A percentile compares a stretch with the other conserved stretches of the same genome.
Conservation (phyloP, 2,113 vertebrate genomes). For the Callocephalon fimbriatum region DNA sequence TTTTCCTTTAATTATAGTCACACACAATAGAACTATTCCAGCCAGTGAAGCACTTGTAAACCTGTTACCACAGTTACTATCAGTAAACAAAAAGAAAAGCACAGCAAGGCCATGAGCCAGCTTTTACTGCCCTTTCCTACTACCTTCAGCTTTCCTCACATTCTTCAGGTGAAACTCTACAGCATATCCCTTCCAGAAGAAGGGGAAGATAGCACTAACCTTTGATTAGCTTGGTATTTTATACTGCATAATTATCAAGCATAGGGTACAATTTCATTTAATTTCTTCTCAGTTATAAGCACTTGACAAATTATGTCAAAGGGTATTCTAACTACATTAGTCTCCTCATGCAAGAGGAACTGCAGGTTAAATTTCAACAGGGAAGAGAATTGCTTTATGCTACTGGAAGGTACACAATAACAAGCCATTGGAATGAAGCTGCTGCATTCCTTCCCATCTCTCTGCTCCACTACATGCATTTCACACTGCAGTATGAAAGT, state of each 20-base stretch:
- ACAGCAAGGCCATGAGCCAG: background rate
- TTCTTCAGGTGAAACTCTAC: background rate
- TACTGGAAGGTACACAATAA: background rate
- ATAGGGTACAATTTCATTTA: background rate
- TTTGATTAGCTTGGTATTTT: background rate
- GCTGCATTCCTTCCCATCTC: background rate
- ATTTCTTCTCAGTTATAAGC: background rate
- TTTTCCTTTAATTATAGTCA: background rate
- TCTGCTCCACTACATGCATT: background rate
- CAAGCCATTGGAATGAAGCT: background rate
- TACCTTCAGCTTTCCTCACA: background rate
- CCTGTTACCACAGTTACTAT: slow-evolving; percentile 18
- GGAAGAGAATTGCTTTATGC: background rate
- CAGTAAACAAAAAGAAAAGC: background rate
- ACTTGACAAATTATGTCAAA: background rate
- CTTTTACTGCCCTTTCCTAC: background rate
- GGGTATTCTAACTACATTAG: background rate
- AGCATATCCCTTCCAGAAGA: background rate
- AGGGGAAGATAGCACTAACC: background rate
- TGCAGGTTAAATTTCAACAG: slow-evolving; percentile 44
- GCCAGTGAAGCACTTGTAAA: background rate
- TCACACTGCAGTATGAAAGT: background rate
- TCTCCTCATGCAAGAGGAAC: background rate
- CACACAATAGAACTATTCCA: background rate
- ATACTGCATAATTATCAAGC: background rate